Evolutionary conservation across 2,888 invertebrate species (phyloP).

Genomic region (Euzophera pinguis): DNA sequence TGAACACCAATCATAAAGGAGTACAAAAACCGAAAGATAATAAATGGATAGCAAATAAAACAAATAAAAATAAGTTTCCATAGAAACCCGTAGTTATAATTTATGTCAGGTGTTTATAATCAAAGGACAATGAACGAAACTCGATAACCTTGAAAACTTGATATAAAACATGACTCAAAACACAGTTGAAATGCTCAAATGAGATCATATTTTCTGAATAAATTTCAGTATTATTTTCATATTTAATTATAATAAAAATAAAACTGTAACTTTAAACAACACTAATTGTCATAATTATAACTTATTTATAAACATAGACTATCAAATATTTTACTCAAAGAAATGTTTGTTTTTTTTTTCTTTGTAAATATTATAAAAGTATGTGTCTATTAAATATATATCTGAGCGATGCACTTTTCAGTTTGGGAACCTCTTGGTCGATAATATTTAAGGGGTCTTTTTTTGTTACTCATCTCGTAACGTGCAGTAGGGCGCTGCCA

Average conservation of each 20-base stretch:
- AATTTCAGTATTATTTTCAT: too few species aligned
- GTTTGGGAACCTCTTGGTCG: conserved; percentile 60
- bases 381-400: too few species aligned
- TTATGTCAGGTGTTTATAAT: conserved; percentile 10
- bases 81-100: conserved; percentile 12
- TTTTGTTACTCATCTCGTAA: conserved; percentile 78
- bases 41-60: neutral
- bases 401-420: conserved; percentile 16
- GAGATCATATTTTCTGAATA: conserved; percentile 20
- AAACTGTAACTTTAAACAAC: too few species aligned
- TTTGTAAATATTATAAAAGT: too few species aligned
- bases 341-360: too few species aligned
- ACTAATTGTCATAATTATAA: too few species aligned
- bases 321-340: too few species aligned
- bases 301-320: too few species aligned
- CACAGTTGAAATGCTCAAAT: conserved; percentile 15
- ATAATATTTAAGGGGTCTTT: conserved; percentile 77
- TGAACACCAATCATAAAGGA: too few species aligned
- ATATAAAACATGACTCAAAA: conserved; percentile 35
- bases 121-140: conserved; percentile 68
- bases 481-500: conserved; percentile 67
- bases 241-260: too few species aligned
- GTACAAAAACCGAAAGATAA: neutral
- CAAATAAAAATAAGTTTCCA: conserved; percentile 2
- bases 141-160: conserved; percentile 65